phyloP scores from a whole-genome alignment of 2,888 invertebrate genomes.

The Microplitis manilae region DNA sequence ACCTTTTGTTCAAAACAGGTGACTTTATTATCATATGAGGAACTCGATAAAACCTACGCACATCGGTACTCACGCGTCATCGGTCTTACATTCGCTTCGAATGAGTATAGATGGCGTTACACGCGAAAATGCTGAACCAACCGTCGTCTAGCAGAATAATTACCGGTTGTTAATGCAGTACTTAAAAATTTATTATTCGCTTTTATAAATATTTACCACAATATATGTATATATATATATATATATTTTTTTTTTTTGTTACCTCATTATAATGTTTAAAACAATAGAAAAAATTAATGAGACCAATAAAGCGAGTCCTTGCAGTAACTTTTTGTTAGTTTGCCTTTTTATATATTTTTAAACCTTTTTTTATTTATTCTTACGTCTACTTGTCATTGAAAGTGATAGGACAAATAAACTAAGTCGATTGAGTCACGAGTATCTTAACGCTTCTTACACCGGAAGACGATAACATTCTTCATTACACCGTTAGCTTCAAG shows the following conservation, averaged over 20 bases:
- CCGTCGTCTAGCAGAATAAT: background rate
- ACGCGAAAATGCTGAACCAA: background rate
- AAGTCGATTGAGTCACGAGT: conserved; percentile 10
- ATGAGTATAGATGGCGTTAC: conserved; percentile 50
- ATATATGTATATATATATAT: background rate
- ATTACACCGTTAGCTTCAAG: conserved; percentile 12
- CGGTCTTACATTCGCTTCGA: conserved; percentile 31
- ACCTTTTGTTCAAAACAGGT: too few species aligned
- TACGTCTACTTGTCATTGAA: background rate
- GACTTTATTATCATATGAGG: too few species aligned
- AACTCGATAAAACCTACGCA: background rate
- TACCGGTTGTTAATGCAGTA: too few species aligned
- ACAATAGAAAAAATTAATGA: background rate
- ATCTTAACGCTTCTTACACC: background rate
- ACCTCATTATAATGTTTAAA: background rate
- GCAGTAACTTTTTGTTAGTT: background rate
- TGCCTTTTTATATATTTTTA: background rate
- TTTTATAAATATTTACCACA: background rate
- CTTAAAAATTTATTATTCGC: background rate
- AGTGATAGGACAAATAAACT: conserved; percentile 3
- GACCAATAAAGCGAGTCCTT: background rate
- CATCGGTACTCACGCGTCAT: conserved; percentile 2
- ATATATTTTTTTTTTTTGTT: background rate
- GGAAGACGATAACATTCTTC: conserved; percentile 19
- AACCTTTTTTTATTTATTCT: background rate